Evolutionary conservation across 2,797 vertebrate genomes (phyloP).

Genomic region (Anguilla anguilla): DNA sequence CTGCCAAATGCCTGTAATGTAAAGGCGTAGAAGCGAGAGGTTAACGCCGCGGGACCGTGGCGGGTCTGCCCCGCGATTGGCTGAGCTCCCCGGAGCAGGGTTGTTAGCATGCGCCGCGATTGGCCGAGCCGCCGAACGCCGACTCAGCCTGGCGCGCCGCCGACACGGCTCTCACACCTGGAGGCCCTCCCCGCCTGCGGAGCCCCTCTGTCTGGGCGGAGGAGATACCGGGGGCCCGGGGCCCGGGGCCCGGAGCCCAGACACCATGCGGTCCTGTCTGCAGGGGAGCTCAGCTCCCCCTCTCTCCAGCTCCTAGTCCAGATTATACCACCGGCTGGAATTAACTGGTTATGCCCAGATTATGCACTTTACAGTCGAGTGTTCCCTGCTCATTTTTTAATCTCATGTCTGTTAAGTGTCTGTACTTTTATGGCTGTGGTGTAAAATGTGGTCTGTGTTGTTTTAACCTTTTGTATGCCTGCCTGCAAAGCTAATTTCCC

Average conservation of each 20-base stretch:
- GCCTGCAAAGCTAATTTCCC: no score
- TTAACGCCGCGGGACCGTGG: neutral
- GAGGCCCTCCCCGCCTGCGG: neutral
- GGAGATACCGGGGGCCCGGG: neutral
- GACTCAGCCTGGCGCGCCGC: neutral
- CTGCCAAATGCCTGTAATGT: no score
- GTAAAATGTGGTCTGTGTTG: no score
- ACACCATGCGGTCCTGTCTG: conserved; percentile 41
- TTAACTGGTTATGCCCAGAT: neutral
- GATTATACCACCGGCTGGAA: conserved; percentile 35
- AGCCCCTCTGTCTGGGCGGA: neutral
- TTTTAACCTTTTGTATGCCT: no score
- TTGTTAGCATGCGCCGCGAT: neutral
- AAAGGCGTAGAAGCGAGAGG: neutral
- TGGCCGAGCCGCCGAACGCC: neutral
- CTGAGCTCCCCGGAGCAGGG: neutral
- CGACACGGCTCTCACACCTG: neutral
- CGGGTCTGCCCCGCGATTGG: neutral
- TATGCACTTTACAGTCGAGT: no score
- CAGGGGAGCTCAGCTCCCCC: conserved; percentile 27
- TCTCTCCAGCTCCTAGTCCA: conserved; percentile 35
- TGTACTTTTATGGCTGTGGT: no score
- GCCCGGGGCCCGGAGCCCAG: conserved; percentile 25
- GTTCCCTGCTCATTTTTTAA: no score
- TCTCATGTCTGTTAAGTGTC: no score